phyloP scores from a whole-genome alignment of 2,797 vertebrate species.

The Choloepus didactylus region DNA sequence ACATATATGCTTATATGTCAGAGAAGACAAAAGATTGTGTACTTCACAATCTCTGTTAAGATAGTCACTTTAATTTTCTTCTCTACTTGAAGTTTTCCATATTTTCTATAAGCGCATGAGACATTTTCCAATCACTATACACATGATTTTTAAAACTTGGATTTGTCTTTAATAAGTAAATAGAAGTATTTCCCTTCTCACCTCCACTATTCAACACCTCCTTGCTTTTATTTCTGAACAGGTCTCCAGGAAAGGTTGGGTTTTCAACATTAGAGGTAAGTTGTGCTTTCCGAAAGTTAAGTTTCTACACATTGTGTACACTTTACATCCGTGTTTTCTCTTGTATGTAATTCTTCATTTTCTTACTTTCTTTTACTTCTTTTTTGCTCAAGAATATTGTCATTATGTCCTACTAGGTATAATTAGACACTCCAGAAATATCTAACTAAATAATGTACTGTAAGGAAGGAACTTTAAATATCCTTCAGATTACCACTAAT shows the following conservation, averaged over 20 bases:
- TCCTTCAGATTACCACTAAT: conserved; percentile 62
- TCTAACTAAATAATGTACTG: conserved; percentile 17
- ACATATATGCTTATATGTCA: background rate
- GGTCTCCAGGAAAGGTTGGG: conserved; percentile 93
- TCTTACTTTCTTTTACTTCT: conserved; percentile 34
- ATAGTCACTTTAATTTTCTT: conserved; percentile 60
- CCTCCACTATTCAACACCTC: conserved; percentile 41
- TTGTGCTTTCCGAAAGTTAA: conserved; percentile 73
- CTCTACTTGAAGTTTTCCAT: conserved; percentile 3
- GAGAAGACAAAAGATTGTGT: background rate
- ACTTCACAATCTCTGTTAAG: conserved; percentile 10
- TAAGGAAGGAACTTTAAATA: conserved; percentile 16
- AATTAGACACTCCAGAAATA: conserved; percentile 58
- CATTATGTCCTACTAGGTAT: background rate
- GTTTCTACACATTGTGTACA: conserved; percentile 3
- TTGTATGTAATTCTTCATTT: conserved; percentile 55
- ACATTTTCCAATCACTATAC: conserved; percentile 48
- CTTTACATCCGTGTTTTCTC: conserved; percentile 44
- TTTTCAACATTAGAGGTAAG: conserved; percentile 92
- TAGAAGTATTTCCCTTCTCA: conserved; percentile 59
- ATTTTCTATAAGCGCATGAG: conserved; percentile 50
- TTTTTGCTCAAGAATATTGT: conserved; percentile 59
- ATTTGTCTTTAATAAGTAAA: conserved; percentile 25
- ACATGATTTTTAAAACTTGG: background rate
- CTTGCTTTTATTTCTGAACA: conserved; percentile 86